phyloP scores from a whole-genome alignment of 2,797 vertebrate genomes.

The Carapus acus region DNA sequence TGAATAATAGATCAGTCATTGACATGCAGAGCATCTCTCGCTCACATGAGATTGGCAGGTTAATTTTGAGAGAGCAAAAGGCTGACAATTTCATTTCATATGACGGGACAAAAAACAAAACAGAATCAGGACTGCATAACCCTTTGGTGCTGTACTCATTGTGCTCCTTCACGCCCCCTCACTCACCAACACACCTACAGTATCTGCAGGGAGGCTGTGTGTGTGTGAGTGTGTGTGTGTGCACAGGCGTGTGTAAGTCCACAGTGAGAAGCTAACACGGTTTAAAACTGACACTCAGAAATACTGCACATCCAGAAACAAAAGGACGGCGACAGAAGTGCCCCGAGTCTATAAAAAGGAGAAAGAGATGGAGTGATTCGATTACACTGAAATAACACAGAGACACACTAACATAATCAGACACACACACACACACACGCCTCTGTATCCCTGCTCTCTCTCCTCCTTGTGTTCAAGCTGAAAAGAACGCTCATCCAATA shows the following conservation, averaged over 20 bases:
- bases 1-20: slow-evolving; percentile 68
- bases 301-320: too few relatives aligned
- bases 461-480: slow-evolving; percentile 18
- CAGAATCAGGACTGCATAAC: slow-evolving; percentile 30
- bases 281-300: slow-evolving; percentile 1
- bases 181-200: slow-evolving; percentile 56
- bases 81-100: slow-evolving; percentile 4
- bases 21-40: slow-evolving; percentile 58
- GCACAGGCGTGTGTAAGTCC: too few relatives aligned
- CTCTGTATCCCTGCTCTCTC: slow-evolving; percentile 6
- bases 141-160: slow-evolving; percentile 49
- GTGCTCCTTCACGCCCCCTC: slow-evolving; percentile 56
- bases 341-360: slow-evolving; percentile 23
- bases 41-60: too few relatives aligned
- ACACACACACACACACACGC: slow-evolving; percentile 9
- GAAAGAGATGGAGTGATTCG: slow-evolving; percentile 15
- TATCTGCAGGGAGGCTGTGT: slow-evolving; percentile 63
- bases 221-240: slow-evolving; percentile 12
- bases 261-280: not conserved
- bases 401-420: slow-evolving; percentile 6
- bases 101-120: slow-evolving; percentile 47
- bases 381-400: slow-evolving; percentile 41
- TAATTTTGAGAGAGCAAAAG: slow-evolving; percentile 5
- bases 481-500: slow-evolving; percentile 45
- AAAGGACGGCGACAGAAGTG: slow-evolving; percentile 7